Evolutionary conservation across 1,140 invertebrate genomes (phyloP).

Genomic region (Drosophila prosaltans): DNA sequence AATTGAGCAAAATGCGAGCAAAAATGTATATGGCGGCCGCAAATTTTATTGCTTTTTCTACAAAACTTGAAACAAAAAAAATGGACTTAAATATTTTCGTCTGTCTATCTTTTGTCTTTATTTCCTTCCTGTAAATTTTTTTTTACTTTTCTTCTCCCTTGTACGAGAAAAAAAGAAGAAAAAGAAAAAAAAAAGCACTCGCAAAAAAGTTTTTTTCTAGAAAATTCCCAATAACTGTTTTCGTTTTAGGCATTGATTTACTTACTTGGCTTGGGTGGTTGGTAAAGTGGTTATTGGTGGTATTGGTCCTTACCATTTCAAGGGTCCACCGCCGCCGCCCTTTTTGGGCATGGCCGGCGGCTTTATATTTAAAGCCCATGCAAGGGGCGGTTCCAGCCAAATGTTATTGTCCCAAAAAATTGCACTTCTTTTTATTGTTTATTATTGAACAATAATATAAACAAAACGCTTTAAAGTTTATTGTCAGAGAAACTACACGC

Average conservation of each 20-base stretch:
- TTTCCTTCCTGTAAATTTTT: no score
- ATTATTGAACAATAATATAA: neutral
- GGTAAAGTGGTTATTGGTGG: neutral
- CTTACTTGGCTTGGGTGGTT: neutral
- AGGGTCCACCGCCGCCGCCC: constrained; percentile 1
- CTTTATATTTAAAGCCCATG: constrained; percentile 6
- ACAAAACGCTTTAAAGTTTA: neutral
- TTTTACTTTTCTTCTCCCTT: neutral
- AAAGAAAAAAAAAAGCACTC: neutral
- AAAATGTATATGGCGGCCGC: neutral
- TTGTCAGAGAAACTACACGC: neutral
- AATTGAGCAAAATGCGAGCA: neutral
- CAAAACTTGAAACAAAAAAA: neutral
- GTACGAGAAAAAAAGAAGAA: neutral
- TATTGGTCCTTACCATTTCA: neutral
- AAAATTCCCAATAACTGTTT: neutral
- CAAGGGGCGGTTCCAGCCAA: neutral
- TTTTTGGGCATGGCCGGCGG: constrained; percentile 8
- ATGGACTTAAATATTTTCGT: neutral
- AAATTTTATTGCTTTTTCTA: neutral
- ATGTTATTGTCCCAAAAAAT: neutral
- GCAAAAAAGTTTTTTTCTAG: neutral
- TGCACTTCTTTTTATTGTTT: neutral
- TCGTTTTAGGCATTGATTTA: neutral
- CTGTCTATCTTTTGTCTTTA: neutral